Base-by-base conservation (phyloP, 2,797 vertebrate genomes). In the Gambusia yucatana region DNA sequence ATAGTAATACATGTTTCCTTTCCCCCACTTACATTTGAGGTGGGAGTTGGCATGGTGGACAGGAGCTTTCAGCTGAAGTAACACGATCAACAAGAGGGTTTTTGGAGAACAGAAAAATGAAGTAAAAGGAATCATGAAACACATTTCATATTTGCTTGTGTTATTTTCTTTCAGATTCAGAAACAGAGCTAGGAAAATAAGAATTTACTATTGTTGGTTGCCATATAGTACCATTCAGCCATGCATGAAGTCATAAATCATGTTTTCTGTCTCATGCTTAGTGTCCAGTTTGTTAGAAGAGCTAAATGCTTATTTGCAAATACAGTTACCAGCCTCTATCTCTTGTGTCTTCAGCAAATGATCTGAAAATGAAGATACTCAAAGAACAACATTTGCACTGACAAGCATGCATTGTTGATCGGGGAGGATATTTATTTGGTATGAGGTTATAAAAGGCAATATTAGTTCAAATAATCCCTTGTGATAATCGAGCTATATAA, bases 11-110 rank as follows among this genome's bases (percentile, higher is more conserved):
- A 77, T 61, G 63, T 36, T 16, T 61, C 33, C 72, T 74, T 72
- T 13, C 44, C n/a, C 41, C 36, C 61, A 52, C 47, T 39, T 77
- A 69, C 13, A 20, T 30, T 52, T 69, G 48, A 52, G 22, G 75
- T 70, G 41, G 72, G 72, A 82, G 70, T 93, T 89, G 93, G 90
- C 87, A 91, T 85, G 87, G 87, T 79, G 90, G 87, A 88, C 83
- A 41, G 57, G 82, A 78, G 84, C 82, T 87, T 83, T 87, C 86
- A 88, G 87, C 81, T 89, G 85, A 84, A 72, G 81, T 78, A 88
- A 91, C 87, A 86, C 84, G 0, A 69, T 69, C 65, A 22, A 69
- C 11, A 14, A 20, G 6, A 50, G 78, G 72, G 73, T 70, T 69
- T 83, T 88, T 61, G 30, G 77, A 83, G 83, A 77, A 80, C 73